phyloP scores from a whole-genome alignment of 2,113 vertebrate species.

The Nycticryphes semicollaris region DNA sequence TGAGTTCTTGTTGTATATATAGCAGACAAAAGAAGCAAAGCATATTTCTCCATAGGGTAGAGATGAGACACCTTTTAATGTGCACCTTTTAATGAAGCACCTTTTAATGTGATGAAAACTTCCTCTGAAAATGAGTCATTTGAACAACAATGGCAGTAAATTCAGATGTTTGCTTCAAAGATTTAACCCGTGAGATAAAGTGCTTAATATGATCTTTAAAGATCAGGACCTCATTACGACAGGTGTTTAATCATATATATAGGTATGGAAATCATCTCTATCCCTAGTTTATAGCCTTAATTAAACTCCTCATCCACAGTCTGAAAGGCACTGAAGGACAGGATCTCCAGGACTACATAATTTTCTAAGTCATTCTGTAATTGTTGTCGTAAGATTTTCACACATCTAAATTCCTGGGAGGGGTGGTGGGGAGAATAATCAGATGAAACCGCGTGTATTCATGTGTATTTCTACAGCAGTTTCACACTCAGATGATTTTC shows the following conservation, averaged over 20 bases:
- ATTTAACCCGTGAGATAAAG: neutral
- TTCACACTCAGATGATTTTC: neutral
- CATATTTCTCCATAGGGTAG: neutral
- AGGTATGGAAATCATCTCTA: neutral
- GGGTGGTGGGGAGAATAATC: neutral
- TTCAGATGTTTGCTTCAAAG: neutral
- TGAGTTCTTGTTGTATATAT: neutral
- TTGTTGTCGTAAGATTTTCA: neutral
- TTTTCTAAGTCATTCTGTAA: neutral
- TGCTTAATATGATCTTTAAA: neutral
- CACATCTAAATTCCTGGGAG: neutral
- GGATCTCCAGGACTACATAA: neutral
- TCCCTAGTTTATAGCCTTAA: neutral
- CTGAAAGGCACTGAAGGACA: neutral
- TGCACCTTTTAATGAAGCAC: neutral
- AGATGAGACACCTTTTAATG: neutral
- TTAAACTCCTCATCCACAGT: neutral
- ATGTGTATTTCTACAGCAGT: neutral
- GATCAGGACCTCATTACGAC: neutral
- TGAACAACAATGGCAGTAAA: neutral
- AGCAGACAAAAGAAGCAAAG: neutral
- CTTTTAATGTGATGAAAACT: neutral
- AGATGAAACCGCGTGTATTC: neutral
- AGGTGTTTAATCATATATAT: neutral
- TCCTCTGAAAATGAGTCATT: neutral